Evolutionary conservation across 2,888 invertebrate genomes (phyloP), one percentile per base, ranked within the genome.

Genomic region (Geophilus truncorum): DNA sequence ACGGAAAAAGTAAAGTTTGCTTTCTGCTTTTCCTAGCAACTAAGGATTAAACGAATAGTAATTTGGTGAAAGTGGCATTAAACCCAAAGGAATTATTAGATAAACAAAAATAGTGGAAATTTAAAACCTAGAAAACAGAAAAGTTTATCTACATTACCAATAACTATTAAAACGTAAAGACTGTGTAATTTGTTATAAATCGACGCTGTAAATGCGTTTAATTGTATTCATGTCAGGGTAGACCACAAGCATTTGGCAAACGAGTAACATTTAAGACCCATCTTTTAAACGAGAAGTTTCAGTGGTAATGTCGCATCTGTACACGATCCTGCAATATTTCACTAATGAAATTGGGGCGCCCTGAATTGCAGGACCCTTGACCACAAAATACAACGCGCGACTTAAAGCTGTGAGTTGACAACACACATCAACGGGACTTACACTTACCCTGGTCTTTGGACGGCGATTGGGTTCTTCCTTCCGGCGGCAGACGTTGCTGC

Each of bases 391-490:
- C 57, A 21, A 62, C n/a, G 23, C 57, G n/a, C 40, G n/a, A 40
- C 23, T 23, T 62, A 62, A 62, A 62, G 57, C 57, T 18, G 57
- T 10, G 21, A 62, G n/a, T n/a, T n/a, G n/a, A n/a, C n/a, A n/a
- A n/a, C n/a, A n/a, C 36, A 36, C 36, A 62, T 62, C 25, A 9
- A 9, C 36, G 5, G 10, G 4, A 36, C 10, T 57, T 57, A 7
- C n/a, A 62, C 80, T 28, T 70, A 80, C 80, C 80, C 75, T 70
- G 80, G 25, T 70, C 80, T 25, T 70, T 62, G 25, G 70, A 70
- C 18, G 80, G 80, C 10, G 80, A 80, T 21, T 80, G 32, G 3
- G 30, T 80, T 21, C 62, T 25, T 32, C 80, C 80, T 34, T 80
- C 80, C 6, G 80, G 80, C 7, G 80, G 80, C 4, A 34, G 70